Evolutionary conservation across 1,140 invertebrate genomes (phyloP), one percentile per base, ranked within the genome.

Genomic region (Chironomus striatipennis): DNA sequence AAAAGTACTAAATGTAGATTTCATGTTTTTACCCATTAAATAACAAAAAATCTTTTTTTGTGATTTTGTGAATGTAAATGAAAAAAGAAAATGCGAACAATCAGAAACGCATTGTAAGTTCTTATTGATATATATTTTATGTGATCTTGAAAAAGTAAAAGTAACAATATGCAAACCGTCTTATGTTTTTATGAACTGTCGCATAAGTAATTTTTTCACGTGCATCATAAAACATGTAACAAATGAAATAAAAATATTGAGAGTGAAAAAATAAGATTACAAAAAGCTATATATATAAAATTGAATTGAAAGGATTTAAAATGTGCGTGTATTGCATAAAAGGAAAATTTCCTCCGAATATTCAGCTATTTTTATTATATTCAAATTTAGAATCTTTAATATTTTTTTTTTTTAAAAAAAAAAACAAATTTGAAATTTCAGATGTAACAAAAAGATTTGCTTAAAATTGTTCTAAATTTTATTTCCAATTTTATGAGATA

Each of bases 1-100:
- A 70, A 17, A 70, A 70, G 5, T 70, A 4, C 10, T 70, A 20
- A 70, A 70, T 70, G 65, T 15, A 70, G 20, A 70, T 70, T 70
- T 70, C 65, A 18, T 70, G 65, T 70, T 7, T 67, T 6, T 15
- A 20, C 0, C 9, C 47, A n/a, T 57, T 57, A 7, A 57, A 57
- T 57, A 57, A 57, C 47, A 57, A 12, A 57, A 34, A 34, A 34
- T 34, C 24, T 57, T 57, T 15, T n/a, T 57, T 12, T n/a, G 47
- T n/a, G 12, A 12, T 12, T 57, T 34, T 34, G 24, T 34, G 24
- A 34, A 34, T 34, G 24, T 2, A 34, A 34, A 47, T 4, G 43
- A 47, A 47, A 57, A 57, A 15, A n/a, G 47, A 57, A 47, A 57
- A 57, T 57, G 47, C 5, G 1, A 34, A 34, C 5, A 34, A 34